A percentile compares a stretch with the other conserved stretches of the same genome.
Evolutionary conservation across 2,797 vertebrate species (phyloP).

Genomic region (Otolemur crassicaudatus): DNA sequence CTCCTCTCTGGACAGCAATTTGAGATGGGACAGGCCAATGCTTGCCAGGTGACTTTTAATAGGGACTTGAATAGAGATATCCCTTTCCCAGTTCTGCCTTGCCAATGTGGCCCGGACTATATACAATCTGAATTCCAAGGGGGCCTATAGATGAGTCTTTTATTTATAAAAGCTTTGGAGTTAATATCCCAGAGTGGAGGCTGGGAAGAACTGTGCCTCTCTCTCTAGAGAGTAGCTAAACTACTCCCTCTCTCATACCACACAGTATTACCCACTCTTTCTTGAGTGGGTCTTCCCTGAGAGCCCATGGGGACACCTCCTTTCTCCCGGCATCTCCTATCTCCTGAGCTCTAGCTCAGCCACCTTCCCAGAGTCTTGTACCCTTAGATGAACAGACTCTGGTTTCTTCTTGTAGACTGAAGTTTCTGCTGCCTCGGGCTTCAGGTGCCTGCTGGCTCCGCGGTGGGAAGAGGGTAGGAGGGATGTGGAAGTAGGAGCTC

Average conservation of each 20-base stretch:
- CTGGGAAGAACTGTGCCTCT: no score
- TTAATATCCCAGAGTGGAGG: not conserved
- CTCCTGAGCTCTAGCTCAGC: not conserved
- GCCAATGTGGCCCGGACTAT: not conserved
- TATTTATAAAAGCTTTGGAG: not conserved
- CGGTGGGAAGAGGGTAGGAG: not conserved
- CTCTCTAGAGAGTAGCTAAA: not conserved
- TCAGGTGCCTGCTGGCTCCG: not conserved
- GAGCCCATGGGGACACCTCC: not conserved
- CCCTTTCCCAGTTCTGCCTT: not conserved
- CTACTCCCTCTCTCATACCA: not conserved
- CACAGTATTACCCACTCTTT: not conserved
- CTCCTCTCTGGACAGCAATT: not conserved
- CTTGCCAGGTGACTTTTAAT: not conserved
- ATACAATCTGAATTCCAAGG: not conserved
- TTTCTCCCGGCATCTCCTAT: not conserved
- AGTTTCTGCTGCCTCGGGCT: not conserved
- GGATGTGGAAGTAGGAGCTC: not conserved
- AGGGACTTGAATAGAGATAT: not conserved
- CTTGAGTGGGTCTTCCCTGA: not conserved
- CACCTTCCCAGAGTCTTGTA: not conserved
- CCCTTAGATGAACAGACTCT: not conserved
- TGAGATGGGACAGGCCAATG: not conserved
- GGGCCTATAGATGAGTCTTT: not conserved
- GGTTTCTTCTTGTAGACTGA: not conserved